Evolutionary conservation across 2,113 vertebrate genomes (phyloP).

Genomic region (Promerops cafer): DNA sequence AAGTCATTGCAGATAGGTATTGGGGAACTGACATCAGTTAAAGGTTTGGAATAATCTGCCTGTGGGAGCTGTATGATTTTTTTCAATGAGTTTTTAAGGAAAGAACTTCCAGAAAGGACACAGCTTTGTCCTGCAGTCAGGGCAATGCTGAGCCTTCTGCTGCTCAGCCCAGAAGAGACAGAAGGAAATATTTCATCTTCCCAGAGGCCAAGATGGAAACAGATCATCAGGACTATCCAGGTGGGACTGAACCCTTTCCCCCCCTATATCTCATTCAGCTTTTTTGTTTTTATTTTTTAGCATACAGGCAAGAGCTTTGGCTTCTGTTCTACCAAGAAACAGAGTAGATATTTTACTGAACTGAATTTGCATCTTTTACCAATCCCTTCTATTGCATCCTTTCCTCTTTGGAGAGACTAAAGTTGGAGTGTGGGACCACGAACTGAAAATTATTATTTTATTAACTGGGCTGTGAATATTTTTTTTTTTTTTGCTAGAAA

Average conservation of each 20-base stretch:
- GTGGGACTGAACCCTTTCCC: rapidly evolving
- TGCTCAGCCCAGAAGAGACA: not conserved
- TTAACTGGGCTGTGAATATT: not conserved
- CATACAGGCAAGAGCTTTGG: not conserved
- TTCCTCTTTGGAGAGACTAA: not conserved
- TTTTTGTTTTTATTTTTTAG: not conserved
- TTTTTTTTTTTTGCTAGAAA: not conserved
- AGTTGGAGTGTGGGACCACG: not conserved
- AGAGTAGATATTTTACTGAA: not conserved
- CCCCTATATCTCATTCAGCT: not conserved
- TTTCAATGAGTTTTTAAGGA: not conserved
- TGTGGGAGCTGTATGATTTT: not conserved
- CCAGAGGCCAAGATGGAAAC: not conserved
- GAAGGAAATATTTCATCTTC: not conserved
- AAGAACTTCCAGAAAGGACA: not conserved
- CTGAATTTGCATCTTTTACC: not conserved
- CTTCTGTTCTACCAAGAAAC: not conserved
- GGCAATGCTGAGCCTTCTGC: not conserved
- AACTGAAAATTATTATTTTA: not conserved
- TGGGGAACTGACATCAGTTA: not conserved
- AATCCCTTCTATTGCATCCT: not conserved
- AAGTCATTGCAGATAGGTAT: rapidly evolving
- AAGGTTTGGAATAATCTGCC: not conserved
- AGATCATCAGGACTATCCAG: not conserved
- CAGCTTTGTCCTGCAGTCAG: not conserved